phyloP scores from a whole-genome alignment of 2,888 invertebrate genomes.

The Caenorhabditis sp. region DNA sequence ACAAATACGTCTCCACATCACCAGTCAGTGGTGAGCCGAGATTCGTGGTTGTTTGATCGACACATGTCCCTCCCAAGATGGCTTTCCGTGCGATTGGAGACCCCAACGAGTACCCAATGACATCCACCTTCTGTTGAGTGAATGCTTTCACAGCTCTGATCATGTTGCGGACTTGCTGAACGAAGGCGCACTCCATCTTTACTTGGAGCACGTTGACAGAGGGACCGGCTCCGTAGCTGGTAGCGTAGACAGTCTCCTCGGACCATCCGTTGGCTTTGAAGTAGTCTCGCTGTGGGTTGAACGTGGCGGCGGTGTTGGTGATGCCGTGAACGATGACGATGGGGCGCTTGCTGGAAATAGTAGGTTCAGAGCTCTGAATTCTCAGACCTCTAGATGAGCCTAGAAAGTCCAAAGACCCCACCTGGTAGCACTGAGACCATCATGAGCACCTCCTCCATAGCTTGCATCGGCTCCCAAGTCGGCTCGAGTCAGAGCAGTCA shows the following conservation, averaged over 20 bases:
- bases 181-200: conserved; percentile 75
- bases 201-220: conserved; percentile 49
- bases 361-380: no score
- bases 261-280: conserved; percentile 62
- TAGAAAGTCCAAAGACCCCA: background rate
- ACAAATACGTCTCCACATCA: conserved; percentile 76
- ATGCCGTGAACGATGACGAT: conserved; percentile 67
- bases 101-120: conserved; percentile 80
- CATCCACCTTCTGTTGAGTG: conserved; percentile 70
- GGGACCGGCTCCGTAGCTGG: conserved; percentile 8
- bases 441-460: conserved; percentile 67
- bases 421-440: conserved; percentile 47
- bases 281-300: conserved; percentile 57
- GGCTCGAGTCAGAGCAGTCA: conserved; percentile 52
- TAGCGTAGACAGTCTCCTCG: conserved; percentile 47
- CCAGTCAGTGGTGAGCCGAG: conserved; percentile 74
- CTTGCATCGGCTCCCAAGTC: conserved; percentile 62
- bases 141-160: conserved; percentile 75
- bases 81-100: conserved; percentile 78
- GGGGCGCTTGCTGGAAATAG: conserved; percentile 67
- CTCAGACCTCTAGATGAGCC: no score
- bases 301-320: conserved; percentile 69
- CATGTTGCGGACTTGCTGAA: conserved; percentile 73
- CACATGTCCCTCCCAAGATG: conserved; percentile 72
- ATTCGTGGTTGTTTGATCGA: conserved; percentile 69